Evolutionary conservation across 2,888 invertebrate species (phyloP).

Genomic region (Phengaris alcon): DNA sequence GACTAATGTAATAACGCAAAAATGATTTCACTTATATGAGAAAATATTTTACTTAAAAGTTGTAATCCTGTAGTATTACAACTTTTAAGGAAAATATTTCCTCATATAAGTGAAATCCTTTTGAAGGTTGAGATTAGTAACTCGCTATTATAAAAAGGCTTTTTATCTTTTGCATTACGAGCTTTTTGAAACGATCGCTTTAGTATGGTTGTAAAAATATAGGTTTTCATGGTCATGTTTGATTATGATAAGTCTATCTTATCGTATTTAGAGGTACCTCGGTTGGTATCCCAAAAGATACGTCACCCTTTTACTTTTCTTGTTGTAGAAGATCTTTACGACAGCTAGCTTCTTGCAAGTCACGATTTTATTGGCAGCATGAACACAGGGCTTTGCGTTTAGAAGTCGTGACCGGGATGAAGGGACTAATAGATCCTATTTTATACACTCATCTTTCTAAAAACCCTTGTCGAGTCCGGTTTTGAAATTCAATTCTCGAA

Average conservation of each 20-base stretch:
- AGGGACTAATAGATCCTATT: constrained; percentile 3
- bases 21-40: not conserved
- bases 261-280: not conserved
- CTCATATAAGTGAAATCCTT: too few relatives aligned
- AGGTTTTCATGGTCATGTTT: too few relatives aligned
- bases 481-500: not conserved
- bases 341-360: constrained; percentile 16
- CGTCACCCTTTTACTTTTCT: not conserved
- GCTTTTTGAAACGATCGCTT: too few relatives aligned
- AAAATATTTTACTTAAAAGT: not conserved
- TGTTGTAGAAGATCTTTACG: not conserved
- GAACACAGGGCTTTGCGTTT: not conserved
- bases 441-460: not conserved
- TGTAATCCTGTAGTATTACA: not conserved
- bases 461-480: not conserved
- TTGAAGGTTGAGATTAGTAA: not conserved
- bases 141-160: not conserved
- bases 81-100: too few relatives aligned
- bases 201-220: too few relatives aligned
- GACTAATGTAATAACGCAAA: not conserved
- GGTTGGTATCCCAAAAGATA: not conserved
- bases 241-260: too few relatives aligned
- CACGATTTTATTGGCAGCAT: constrained; percentile 19
- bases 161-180: not conserved
- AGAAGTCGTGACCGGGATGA: constrained; percentile 12